Evolutionary conservation across 2,888 invertebrate species (phyloP), one percentile per base, ranked within the genome.

Genomic region (Entomobrya multifasciata): DNA sequence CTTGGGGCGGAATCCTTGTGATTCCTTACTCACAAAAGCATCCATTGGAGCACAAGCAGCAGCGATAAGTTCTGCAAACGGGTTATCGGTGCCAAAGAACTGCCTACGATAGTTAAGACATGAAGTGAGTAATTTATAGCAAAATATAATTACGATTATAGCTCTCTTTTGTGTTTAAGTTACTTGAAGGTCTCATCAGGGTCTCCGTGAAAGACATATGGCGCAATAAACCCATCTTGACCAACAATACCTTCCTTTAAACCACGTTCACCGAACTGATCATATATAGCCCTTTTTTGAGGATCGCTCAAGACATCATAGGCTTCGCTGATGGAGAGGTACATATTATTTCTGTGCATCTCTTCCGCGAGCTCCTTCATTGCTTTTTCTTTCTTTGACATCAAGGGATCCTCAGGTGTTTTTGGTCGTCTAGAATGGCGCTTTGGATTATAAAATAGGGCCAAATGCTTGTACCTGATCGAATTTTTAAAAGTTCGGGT

Each of bases 251-350:
- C 97, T 91, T 94, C 94, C 92, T 97, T 97, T 62, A 98, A 93
- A 0, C 97, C 97, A 91, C 96, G 96, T 92, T 97, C 97, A 0
- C 98, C 98, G 92, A 96, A 97, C 91, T 96, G 96, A 93, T 98
- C 97, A 93, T 96, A 98, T 17, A 97, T 95, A 15, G 96, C 95
- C 83, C 96, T 94, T 87, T 93, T 93, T 88, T 95, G 93, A 57
- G 95, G 94, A 92, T 96, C 93, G 0, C 95, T 92, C 30, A 97
- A 93, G 10, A 96, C 95, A 91, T 97, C 96, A 92, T 95, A 97
- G 0, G 97, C 96, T 93, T 96, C 96, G 41, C 95, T 95, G 76
- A 96, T 94, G 22, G 95, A 92, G 2, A 94, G 92, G 92, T 96
- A 95, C 79, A 89, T 83, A 65, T 89, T 89, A 25, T 87, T 55